Conservation (phyloP, 2,113 vertebrate species). For the Tiliqua scincoides region DNA sequence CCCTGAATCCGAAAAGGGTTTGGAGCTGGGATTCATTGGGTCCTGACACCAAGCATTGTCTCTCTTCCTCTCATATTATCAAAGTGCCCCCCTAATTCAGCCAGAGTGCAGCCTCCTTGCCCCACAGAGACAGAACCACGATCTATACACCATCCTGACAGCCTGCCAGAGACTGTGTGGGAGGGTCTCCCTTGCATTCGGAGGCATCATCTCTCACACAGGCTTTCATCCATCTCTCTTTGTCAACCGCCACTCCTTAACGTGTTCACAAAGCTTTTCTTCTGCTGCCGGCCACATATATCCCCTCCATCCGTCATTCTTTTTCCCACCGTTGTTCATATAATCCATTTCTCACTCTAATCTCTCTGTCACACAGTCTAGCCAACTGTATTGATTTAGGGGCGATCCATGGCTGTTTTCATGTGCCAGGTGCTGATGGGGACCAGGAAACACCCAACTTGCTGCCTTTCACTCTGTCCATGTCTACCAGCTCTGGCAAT, state of each 20-base stretch:
- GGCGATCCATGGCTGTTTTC: background rate
- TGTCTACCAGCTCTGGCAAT: constrained; percentile 17
- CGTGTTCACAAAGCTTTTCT: constrained; percentile 3
- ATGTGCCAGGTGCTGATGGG: background rate
- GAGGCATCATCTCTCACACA: background rate
- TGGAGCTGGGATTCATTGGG: constrained; percentile 21
- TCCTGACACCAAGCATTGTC: constrained; percentile 32
- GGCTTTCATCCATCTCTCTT: background rate
- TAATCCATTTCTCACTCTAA: background rate
- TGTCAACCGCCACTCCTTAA: accelerated
- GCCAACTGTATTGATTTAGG: background rate
- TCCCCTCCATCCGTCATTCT: constrained; percentile 4
- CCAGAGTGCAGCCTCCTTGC: constrained; percentile 4
- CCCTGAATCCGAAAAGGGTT: background rate
- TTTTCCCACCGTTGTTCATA: constrained; percentile 10
- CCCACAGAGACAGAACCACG: background rate
- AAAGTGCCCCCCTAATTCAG: background rate
- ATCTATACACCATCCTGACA: constrained; percentile 16
- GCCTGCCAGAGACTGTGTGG: background rate
- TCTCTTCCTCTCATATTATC: constrained; percentile 29
- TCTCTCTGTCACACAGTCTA: background rate
- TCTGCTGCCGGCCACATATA: background rate
- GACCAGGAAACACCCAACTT: constrained; percentile 1
- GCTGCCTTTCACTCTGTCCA: constrained; percentile 4
- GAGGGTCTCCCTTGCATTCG: background rate